Percentiles rank a stretch among this genome's conserved stretches.
These are phyloP conservation scores for Gavia stellata DNA, from an alignment of 2,113 vertebrate species.

Conservation along the genomic window DNA sequence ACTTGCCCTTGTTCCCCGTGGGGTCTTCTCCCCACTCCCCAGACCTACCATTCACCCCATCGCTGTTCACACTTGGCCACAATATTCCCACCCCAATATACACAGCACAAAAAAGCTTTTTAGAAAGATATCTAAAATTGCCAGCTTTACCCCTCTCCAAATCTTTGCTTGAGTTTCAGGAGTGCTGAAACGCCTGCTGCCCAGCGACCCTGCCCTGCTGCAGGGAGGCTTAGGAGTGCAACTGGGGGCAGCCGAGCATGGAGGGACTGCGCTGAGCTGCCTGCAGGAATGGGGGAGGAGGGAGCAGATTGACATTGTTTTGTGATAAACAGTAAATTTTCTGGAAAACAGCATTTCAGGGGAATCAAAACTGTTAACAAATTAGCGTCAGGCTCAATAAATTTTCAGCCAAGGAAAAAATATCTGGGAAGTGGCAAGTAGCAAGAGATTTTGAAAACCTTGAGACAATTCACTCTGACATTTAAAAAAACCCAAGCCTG, in stretches of 20 bases:
- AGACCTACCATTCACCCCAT: not conserved
- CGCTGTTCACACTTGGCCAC: not conserved
- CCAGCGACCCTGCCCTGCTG: too few species aligned
- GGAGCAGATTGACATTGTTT: not conserved
- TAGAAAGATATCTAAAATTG: not conserved
- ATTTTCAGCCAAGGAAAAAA: not conserved
- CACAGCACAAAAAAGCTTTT: not conserved
- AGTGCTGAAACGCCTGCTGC: not conserved
- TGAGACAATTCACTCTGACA: not conserved
- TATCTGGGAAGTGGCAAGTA: not conserved
- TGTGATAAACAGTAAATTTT: not conserved
- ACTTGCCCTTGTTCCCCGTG: not conserved
- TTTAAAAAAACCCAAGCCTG: not conserved
- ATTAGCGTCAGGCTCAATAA: not conserved
- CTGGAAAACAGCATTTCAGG: not conserved
- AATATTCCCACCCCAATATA: not conserved
- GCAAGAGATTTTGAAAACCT: not conserved
- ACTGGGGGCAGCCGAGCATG: fast-evolving
- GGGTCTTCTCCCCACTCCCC: not conserved
- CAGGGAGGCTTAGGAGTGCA: fast-evolving
- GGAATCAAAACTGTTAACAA: not conserved
- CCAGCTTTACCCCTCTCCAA: not conserved
- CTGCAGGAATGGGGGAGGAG: not conserved
- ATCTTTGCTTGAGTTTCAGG: not conserved
- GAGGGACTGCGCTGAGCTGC: not conserved